Conservation (phyloP, 1,140 invertebrate genomes). For the Harpegnathos saltator region DNA sequence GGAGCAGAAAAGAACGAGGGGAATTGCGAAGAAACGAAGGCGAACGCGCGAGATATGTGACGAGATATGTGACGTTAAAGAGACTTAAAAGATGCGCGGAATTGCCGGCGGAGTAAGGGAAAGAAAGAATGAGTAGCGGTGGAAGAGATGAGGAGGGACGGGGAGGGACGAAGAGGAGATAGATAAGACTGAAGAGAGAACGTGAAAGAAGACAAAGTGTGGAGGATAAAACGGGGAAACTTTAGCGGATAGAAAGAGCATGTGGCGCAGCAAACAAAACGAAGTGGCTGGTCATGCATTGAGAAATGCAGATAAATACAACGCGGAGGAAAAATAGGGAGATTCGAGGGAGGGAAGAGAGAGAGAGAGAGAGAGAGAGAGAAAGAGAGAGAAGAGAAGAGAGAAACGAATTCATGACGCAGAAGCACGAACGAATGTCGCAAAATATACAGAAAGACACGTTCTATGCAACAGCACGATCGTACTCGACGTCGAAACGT, state of each 20-base stretch:
- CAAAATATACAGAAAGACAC: constrained; percentile 3
- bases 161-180: background rate
- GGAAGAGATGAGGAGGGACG: background rate
- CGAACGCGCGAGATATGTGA: background rate
- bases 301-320: background rate
- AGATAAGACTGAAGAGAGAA: constrained; percentile 24
- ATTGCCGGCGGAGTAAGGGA: background rate
- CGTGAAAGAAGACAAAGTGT: constrained; percentile 1
- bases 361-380: too few relatives aligned
- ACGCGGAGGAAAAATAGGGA: constrained; percentile 9
- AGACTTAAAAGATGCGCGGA: background rate
- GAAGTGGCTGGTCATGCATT: constrained; percentile 11
- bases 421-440: background rate
- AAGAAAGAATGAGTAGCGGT: too few relatives aligned
- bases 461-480: background rate
- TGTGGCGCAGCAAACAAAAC: background rate
- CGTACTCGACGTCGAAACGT: too few relatives aligned
- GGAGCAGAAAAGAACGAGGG: background rate
- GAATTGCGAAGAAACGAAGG: background rate
- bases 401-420: too few relatives aligned
- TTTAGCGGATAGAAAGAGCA: background rate
- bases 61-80: background rate
- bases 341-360: too few relatives aligned
- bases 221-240: background rate
- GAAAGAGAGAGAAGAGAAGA: too few relatives aligned